Conservation (phyloP, 2,888 invertebrate species). For the Troglohyphantes excavatus region DNA sequence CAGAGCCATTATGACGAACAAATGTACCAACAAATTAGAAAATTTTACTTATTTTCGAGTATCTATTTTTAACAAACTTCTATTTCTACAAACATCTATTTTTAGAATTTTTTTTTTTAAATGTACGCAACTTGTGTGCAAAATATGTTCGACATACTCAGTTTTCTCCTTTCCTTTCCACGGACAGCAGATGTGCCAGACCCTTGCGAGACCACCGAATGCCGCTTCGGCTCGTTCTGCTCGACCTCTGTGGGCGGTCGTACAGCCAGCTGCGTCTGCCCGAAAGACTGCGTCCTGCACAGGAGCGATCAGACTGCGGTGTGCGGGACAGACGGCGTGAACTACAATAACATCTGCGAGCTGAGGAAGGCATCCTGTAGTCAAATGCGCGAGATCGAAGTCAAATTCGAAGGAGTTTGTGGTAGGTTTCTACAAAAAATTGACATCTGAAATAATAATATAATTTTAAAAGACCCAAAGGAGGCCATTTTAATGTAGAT, state of each 20-base stretch:
- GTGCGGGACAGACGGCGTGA: slow-evolving; percentile 86
- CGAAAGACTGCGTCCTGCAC: slow-evolving; percentile 90
- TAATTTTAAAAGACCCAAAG: no score
- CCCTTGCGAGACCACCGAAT: slow-evolving; percentile 88
- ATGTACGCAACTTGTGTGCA: neutral
- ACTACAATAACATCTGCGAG: slow-evolving; percentile 83
- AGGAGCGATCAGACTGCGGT: slow-evolving; percentile 90
- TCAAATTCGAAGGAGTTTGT: slow-evolving; percentile 84
- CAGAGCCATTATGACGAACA: no score
- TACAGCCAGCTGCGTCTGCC: slow-evolving; percentile 89
- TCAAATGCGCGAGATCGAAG: slow-evolving; percentile 82
- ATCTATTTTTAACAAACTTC: no score
- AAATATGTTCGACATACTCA: no score
- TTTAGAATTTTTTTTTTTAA: no score
- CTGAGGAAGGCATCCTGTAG: slow-evolving; percentile 83
- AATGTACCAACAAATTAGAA: no score
- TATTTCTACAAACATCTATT: no score
- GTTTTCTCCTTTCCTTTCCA: no score
- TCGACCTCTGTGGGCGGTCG: slow-evolving; percentile 87
- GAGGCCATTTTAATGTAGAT: no score
- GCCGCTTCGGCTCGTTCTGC: slow-evolving; percentile 88
- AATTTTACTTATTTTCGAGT: no score
- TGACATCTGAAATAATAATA: no score
- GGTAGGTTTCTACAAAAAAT: no score
- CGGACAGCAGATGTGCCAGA: slow-evolving; percentile 86